phyloP scores from a whole-genome alignment of 2,113 vertebrate species.

The Euleptes europaea region DNA sequence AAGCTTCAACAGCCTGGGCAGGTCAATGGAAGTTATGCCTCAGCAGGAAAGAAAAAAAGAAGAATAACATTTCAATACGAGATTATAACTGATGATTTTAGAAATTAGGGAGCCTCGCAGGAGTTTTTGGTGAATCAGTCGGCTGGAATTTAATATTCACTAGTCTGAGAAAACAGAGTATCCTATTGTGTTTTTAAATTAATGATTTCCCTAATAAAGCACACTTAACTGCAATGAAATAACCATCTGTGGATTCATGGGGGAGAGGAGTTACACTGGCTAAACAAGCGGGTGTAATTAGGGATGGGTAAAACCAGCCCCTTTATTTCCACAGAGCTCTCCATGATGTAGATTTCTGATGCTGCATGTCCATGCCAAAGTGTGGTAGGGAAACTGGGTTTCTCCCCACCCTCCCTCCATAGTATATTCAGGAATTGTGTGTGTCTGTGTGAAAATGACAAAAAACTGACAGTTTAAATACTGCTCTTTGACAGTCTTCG shows the following conservation, averaged over 20 bases:
- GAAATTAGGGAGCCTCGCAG: background rate
- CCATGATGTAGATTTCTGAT: too few species aligned
- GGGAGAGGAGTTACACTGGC: background rate
- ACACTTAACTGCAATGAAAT: constrained; percentile 19
- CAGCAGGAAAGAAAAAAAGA: accelerated
- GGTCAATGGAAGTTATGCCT: constrained; percentile 3
- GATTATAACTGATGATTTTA: background rate
- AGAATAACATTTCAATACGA: background rate
- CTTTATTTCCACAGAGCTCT: background rate
- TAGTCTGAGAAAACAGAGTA: background rate
- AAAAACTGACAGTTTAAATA: background rate
- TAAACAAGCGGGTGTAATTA: background rate
- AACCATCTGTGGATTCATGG: background rate
- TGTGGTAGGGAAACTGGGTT: too few species aligned
- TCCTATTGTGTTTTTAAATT: constrained; percentile 9
- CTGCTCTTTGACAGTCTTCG: background rate
- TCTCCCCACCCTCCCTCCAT: too few species aligned
- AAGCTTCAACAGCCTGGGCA: background rate
- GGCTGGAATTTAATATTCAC: background rate
- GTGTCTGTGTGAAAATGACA: background rate
- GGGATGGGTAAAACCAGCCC: background rate
- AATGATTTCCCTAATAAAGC: constrained; percentile 3
- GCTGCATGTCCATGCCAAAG: too few species aligned
- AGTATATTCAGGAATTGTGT: too few species aligned
- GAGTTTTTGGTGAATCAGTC: background rate